Base-by-base conservation (phyloP, 1,140 invertebrate genomes). In the Delia radicum region DNA sequence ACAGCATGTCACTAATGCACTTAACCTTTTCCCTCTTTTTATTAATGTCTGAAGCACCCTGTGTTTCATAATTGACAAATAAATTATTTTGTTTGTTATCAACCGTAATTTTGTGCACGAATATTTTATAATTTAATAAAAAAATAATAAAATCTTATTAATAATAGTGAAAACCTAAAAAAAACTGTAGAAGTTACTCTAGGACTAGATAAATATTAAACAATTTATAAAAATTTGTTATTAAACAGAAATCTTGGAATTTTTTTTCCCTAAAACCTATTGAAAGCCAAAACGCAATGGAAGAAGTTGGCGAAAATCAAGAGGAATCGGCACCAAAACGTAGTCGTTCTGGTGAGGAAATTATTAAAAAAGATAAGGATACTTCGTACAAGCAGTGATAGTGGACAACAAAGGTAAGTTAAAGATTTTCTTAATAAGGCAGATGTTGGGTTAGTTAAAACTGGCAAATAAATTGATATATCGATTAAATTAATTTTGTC, bases 321-420 rank as follows among this genome's bases (percentile, higher is more conserved):
- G 31, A 67, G 4, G 63, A 18, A 67, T 31, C 28, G n/a, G 63
- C 29, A 33, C 21, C 29, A 2, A 69, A 69, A 69, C 31, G 65
- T 0, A 69, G 29, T 33, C 65, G 65, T 33, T 69, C 29, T 24
- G 21, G 24, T 33, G 65, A 69, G n/a, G 29, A 69, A 37, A 31
- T 69, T n/a, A n/a, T n/a, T 18, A 33, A 69, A 33, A 31, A 18
- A 24, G 65, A 69, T 3, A 69, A 69, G 10, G 65, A 69, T 13
- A 8, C 24, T 18, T 12, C 29, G n/a, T 37, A 28, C 7, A 33
- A n/a, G 29, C 3, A 24, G 65, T 33, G 31, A 33, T 37, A 69
- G 65, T 69, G 65, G 65, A 12, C 65, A 69, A 24, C 65, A 69
- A 2, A 69, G 65, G 65, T 69, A 37, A 8, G 31, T 27, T 63